phyloP scores from a whole-genome alignment of 2,888 invertebrate species.

The Lochmaea crataegi region DNA sequence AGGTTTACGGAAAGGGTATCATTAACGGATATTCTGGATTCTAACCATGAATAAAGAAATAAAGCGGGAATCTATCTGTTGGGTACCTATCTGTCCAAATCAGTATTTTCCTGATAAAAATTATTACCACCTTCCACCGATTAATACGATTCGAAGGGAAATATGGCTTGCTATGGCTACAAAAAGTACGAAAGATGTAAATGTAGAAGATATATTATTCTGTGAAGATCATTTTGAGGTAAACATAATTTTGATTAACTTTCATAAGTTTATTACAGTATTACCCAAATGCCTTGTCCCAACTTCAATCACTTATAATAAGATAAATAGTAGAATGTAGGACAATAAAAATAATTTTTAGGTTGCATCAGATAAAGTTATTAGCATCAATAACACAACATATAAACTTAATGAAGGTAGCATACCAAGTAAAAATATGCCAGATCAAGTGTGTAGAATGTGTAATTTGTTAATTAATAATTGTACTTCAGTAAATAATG shows the following conservation, averaged over 20 bases:
- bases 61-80: not conserved
- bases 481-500: not conserved
- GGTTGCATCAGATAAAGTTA: not conserved
- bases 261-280: no score
- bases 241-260: not conserved
- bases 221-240: constrained; percentile 23
- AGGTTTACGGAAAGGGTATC: no score
- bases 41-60: not conserved
- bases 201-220: constrained; percentile 11
- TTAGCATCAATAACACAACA: not conserved
- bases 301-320: no score
- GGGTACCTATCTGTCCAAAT: constrained; percentile 16
- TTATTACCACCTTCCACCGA: not conserved
- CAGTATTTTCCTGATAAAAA: constrained; percentile 1
- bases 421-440: constrained; percentile 16
- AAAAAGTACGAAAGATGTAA: not conserved
- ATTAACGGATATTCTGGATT: no score
- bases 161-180: constrained; percentile 17
- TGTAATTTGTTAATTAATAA: constrained; percentile 14
- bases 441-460: constrained; percentile 12
- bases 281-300: no score
- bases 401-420: not conserved
- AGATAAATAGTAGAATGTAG: no score
- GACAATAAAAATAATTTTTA: not conserved
- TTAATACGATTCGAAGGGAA: constrained; percentile 1